Percentiles rank a stretch among this genome's conserved stretches.
phyloP scores from a whole-genome alignment of 2,797 vertebrate genomes.

The Carcharodon carcharias region DNA sequence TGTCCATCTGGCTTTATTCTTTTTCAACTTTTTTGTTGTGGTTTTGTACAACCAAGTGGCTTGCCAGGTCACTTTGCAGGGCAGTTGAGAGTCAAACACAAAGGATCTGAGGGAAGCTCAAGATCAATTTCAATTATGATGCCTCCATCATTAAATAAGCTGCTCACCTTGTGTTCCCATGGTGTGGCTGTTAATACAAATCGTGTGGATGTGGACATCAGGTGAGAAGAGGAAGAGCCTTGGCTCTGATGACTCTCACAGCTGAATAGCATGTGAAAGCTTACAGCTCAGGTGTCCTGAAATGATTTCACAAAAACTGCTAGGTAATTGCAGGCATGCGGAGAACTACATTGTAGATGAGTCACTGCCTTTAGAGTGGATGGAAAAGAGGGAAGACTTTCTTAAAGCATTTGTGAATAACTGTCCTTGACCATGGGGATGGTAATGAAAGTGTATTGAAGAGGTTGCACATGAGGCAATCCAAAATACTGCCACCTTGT shows the following conservation, averaged over 20 bases:
- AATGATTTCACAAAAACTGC: not conserved
- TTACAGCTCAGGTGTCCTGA: not conserved
- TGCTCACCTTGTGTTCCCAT: not conserved
- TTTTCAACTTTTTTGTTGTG: too few species aligned
- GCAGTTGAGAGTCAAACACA: too few species aligned
- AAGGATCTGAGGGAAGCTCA: not conserved
- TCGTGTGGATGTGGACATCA: not conserved
- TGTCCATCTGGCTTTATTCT: too few species aligned
- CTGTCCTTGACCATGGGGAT: not conserved
- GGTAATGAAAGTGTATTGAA: not conserved
- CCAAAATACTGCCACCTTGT: too few species aligned
- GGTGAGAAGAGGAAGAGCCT: not conserved
- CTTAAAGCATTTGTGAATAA: not conserved
- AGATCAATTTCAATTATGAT: not conserved
- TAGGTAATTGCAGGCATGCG: not conserved
- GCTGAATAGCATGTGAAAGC: not conserved
- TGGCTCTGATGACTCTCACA: not conserved
- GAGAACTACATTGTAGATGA: not conserved
- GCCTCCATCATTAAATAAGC: not conserved
- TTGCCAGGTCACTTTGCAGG: too few species aligned
- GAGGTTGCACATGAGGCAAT: not conserved
- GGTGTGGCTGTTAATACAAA: not conserved
- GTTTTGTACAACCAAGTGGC: too few species aligned
- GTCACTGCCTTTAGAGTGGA: not conserved
- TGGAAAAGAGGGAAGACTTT: not conserved